Conservation (phyloP, 2,113 vertebrate genomes). For the Monopterus albus region DNA sequence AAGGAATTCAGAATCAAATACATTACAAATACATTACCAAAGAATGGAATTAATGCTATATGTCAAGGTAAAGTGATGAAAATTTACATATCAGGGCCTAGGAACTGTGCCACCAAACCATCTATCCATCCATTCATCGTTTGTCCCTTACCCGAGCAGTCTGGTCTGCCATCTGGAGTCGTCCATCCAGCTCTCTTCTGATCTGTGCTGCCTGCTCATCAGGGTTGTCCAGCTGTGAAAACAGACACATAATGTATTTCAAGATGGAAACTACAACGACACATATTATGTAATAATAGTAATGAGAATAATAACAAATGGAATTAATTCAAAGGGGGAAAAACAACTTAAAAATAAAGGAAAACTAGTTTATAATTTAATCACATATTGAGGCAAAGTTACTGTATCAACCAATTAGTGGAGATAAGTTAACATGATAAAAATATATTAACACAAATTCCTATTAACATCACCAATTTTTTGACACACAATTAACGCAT, state of each 20-base stretch:
- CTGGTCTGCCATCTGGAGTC: slow-evolving; percentile 98
- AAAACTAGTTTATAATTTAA: no score
- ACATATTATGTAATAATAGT: no score
- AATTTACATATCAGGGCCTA: not conserved
- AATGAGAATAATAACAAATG: no score
- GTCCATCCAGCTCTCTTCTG: slow-evolving; percentile 94
- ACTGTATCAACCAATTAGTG: no score
- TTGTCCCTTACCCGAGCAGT: slow-evolving; percentile 89
- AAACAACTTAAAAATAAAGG: no score
- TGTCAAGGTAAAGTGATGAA: not conserved
- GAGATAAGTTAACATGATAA: no score
- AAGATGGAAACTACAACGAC: not conserved
- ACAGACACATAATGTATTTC: slow-evolving; percentile 28
- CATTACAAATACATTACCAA: not conserved
- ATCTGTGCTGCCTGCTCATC: slow-evolving; percentile 99
- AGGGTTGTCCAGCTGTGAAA: slow-evolving; percentile 93
- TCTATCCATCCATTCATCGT: not conserved
- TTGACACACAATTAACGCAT: no score
- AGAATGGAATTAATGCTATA: not conserved
- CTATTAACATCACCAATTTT: no score
- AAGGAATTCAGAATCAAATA: not conserved
- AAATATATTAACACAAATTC: no score
- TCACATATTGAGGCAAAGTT: no score
- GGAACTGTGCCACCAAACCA: not conserved
- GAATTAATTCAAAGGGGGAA: no score